Percentiles rank a stretch among this genome's conserved stretches.
These are phyloP conservation scores for Poeciliopsis gracilis DNA, from an alignment of 2,797 vertebrate genomes.

Conservation along the genomic window DNA sequence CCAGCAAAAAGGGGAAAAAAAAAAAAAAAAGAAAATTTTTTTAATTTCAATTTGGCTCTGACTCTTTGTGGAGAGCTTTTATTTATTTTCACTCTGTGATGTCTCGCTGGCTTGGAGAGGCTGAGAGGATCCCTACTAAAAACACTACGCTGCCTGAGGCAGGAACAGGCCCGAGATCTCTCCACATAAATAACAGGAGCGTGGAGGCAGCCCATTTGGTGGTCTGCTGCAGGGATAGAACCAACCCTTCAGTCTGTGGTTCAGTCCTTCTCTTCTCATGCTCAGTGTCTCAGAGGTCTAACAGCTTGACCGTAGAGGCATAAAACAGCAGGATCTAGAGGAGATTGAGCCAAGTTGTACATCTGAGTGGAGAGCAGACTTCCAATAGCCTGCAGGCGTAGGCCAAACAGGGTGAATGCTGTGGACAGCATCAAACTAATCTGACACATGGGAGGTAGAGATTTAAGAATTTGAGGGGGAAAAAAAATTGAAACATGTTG, in stretches of 20 bases:
- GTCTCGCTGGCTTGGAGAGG: constrained; percentile 66
- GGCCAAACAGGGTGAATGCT: constrained; percentile 50
- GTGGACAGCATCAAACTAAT: constrained; percentile 65
- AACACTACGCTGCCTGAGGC: constrained; percentile 67
- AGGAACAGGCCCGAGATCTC: constrained; percentile 70
- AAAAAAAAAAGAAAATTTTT: constrained; percentile 36
- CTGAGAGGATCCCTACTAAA: constrained; percentile 69
- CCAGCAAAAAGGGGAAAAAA: constrained; percentile 14
- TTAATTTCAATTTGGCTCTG: constrained; percentile 60
- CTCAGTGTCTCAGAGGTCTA: constrained; percentile 64
- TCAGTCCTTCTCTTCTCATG: constrained; percentile 55
- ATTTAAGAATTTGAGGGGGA: constrained; percentile 44
- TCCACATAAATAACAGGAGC: constrained; percentile 77
- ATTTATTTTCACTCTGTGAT: constrained; percentile 74
- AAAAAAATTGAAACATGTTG: constrained; percentile 31
- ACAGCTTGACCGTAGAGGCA: constrained; percentile 62
- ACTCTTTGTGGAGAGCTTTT: constrained; percentile 66
- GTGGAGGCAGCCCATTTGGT: constrained; percentile 73
- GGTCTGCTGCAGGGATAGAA: constrained; percentile 76
- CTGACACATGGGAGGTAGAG: constrained; percentile 60
- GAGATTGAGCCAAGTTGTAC: constrained; percentile 68
- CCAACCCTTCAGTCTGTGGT: constrained; percentile 55
- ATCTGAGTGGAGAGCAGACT: constrained; percentile 67
- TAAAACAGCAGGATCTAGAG: constrained; percentile 72
- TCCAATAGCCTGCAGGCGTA: constrained; percentile 57